Conservation (phyloP, 2,888 invertebrate species). For the Lithophane socia region DNA sequence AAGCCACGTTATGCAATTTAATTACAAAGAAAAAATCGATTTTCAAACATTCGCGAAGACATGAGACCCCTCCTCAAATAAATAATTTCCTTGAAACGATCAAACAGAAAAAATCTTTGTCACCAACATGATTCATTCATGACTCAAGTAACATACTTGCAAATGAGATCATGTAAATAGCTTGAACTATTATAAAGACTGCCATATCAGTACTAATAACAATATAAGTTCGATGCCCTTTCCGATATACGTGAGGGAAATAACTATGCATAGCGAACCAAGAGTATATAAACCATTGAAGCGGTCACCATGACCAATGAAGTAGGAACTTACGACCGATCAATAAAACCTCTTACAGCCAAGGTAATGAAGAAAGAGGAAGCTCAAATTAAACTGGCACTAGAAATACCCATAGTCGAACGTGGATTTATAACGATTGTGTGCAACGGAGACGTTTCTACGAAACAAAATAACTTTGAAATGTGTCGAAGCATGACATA, state of each 20-base stretch:
- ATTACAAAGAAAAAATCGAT: conserved; percentile 12
- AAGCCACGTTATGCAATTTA: not conserved
- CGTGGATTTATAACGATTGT: conserved; percentile 80
- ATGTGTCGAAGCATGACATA: conserved; percentile 72
- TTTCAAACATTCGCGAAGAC: conserved; percentile 15
- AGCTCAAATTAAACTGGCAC: conserved; percentile 73
- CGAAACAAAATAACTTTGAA: conserved; percentile 80
- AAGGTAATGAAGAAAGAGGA: conserved; percentile 68
- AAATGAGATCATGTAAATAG: conserved; percentile 71
- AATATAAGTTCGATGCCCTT: conserved; percentile 71
- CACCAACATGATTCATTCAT: conserved; percentile 63
- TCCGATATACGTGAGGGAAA: conserved; percentile 70
- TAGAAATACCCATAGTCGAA: conserved; percentile 68
- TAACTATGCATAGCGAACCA: conserved; percentile 80
- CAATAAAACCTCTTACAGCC: conserved; percentile 66
- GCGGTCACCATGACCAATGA: conserved; percentile 76
- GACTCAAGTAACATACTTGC: conserved; percentile 69
- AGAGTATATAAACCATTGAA: conserved; percentile 81
- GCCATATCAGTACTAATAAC: conserved; percentile 72
- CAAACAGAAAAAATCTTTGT: conserved; percentile 57
- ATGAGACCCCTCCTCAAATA: conserved; percentile 29
- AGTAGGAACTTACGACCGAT: conserved; percentile 71
- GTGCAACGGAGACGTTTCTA: conserved; percentile 73
- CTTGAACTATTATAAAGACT: conserved; percentile 65
- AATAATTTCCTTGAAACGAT: conserved; percentile 46